These are phyloP conservation scores for Bostrychus sinensis DNA, from an alignment of 2,113 vertebrate species.

Conservation along the genomic window DNA sequence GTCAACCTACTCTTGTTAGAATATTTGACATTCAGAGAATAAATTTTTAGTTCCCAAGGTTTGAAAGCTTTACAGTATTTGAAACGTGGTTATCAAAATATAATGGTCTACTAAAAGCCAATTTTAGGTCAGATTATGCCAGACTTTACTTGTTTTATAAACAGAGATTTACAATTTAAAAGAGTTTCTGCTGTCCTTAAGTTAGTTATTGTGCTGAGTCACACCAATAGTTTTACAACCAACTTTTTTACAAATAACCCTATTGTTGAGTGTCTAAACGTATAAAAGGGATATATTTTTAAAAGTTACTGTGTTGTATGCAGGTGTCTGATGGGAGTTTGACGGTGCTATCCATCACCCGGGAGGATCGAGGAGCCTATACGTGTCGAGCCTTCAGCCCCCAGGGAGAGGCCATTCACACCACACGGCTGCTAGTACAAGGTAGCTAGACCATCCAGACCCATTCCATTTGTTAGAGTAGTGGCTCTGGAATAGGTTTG, in stretches of 20 bases:
- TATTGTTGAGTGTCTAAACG: background rate
- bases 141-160: background rate
- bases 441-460: slow-evolving; percentile 72
- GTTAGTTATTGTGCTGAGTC: background rate
- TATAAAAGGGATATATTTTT: background rate
- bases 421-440: slow-evolving; percentile 96
- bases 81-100: background rate
- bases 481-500: too few species aligned
- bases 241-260: background rate
- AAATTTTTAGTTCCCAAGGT: background rate
- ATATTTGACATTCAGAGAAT: background rate
- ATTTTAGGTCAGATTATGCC: background rate
- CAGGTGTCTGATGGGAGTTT: slow-evolving; percentile 94
- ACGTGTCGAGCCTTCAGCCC: slow-evolving; percentile 95
- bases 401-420: slow-evolving; percentile 95
- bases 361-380: slow-evolving; percentile 94
- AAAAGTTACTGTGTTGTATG: background rate
- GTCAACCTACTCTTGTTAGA: background rate
- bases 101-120: background rate
- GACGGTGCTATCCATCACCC: slow-evolving; percentile 87
- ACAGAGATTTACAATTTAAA: background rate
- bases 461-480: background rate
- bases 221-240: background rate
- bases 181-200: background rate
- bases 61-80: background rate